Evolutionary conservation across 2,113 vertebrate species (phyloP).

Genomic region (Festucalex cinctus): DNA sequence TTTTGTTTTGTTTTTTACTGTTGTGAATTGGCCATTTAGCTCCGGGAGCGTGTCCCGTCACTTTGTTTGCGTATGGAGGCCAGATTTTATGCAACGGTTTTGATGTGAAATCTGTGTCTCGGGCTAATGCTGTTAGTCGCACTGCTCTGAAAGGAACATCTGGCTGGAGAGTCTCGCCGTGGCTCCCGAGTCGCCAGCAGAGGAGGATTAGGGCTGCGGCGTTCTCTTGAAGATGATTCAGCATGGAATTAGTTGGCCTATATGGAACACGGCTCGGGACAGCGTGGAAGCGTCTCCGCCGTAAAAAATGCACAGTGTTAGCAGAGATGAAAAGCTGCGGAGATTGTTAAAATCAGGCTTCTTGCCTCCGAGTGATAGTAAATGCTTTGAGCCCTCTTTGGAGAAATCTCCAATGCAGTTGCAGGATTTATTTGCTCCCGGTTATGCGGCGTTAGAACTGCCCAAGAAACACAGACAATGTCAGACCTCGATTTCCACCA

Average conservation of each 20-base stretch:
- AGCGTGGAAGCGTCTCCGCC: conserved; percentile 28
- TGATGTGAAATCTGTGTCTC: conserved; percentile 45
- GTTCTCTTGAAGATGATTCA: conserved; percentile 62
- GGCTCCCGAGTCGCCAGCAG: conserved; percentile 50
- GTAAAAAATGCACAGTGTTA: conserved; percentile 33
- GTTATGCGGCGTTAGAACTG: neutral
- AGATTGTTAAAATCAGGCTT: conserved; percentile 34
- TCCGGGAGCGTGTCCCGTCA: conserved; percentile 20
- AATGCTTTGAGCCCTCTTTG: conserved; percentile 46
- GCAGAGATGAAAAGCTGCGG: conserved; percentile 22
- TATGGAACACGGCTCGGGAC: conserved; percentile 47
- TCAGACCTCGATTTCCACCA: neutral
- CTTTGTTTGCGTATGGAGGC: conserved; percentile 19
- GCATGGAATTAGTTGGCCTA: conserved; percentile 57
- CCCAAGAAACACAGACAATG: neutral
- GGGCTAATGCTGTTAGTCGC: conserved; percentile 60
- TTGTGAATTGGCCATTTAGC: neutral
- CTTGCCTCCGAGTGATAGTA: conserved; percentile 33
- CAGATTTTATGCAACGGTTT: conserved; percentile 37
- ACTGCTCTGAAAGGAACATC: conserved; percentile 62
- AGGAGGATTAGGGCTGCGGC: conserved; percentile 55
- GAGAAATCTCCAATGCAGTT: conserved; percentile 10
- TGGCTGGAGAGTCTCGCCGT: conserved; percentile 50
- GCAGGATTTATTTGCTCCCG: conserved; percentile 13
- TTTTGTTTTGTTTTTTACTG: no score